Evolutionary conservation across 1,140 invertebrate genomes (phyloP).

Genomic region (Drosophila repleta): DNA sequence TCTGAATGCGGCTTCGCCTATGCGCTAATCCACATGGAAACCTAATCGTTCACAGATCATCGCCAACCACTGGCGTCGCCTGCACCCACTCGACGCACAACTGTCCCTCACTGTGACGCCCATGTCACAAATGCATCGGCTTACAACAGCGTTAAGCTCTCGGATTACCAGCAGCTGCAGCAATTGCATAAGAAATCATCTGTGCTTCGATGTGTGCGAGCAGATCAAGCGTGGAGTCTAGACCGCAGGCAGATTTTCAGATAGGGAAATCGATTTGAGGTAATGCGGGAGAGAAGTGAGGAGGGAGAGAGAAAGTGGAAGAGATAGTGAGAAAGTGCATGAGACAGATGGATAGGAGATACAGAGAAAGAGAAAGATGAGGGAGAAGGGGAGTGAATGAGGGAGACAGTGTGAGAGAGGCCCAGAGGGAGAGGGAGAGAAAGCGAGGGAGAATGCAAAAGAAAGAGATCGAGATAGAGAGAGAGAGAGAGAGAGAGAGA

Average conservation of each 20-base stretch:
- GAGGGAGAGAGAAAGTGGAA: neutral
- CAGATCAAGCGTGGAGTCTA: neutral
- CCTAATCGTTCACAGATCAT: neutral
- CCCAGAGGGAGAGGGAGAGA: too few species aligned
- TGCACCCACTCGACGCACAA: neutral
- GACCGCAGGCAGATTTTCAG: neutral
- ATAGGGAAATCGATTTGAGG: too few species aligned
- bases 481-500: too few species aligned
- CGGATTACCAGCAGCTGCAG: slow-evolving; percentile 5
- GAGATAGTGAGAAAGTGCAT: neutral
- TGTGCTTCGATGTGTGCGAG: neutral
- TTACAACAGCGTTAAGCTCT: neutral
- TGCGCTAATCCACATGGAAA: neutral
- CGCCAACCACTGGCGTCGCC: neutral
- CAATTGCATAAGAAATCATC: neutral
- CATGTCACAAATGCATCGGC: slow-evolving; percentile 1
- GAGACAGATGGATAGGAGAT: too few species aligned
- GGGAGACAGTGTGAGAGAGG: too few species aligned
- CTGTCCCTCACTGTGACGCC: neutral
- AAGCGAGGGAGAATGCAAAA: too few species aligned
- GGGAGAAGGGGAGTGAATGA: too few species aligned
- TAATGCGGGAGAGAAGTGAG: too few species aligned
- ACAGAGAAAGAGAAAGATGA: too few species aligned
- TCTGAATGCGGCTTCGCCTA: slow-evolving; percentile 24
- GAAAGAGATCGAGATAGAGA: too few species aligned